Percentiles rank a stretch among this genome's conserved stretches.
Conservation (phyloP, 2,113 vertebrate species). For the Thalassoma bifasciatum region DNA sequence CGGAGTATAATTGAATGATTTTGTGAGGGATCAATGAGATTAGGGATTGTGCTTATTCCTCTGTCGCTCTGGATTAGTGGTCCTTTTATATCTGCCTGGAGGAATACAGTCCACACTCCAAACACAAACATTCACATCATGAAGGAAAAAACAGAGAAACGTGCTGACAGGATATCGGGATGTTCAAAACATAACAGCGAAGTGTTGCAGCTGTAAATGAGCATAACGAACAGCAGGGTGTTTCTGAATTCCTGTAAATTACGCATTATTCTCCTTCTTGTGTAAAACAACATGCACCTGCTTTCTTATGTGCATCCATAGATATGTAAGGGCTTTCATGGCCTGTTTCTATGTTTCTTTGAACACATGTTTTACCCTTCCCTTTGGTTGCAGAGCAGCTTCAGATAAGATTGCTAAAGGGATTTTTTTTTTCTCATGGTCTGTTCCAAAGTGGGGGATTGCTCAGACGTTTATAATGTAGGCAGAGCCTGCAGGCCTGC, state of each 20-base stretch:
- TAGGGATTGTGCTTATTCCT: slow-evolving; percentile 80
- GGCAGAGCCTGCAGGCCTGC: slow-evolving; percentile 52
- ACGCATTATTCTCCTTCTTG: not conserved
- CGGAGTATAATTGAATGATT: slow-evolving; percentile 79
- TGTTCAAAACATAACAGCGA: not conserved
- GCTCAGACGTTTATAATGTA: slow-evolving; percentile 58
- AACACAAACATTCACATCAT: slow-evolving; percentile 11
- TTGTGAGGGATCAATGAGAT: slow-evolving; percentile 76
- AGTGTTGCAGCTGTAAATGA: slow-evolving; percentile 34
- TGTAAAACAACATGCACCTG: not conserved
- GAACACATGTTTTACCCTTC: not conserved
- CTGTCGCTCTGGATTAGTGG: slow-evolving; percentile 77
- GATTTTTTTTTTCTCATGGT: slow-evolving; percentile 57
- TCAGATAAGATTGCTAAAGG: slow-evolving; percentile 43
- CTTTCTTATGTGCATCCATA: not conserved
- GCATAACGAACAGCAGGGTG: not conserved
- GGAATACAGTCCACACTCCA: slow-evolving; percentile 39
- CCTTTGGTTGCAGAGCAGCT: slow-evolving; percentile 13
- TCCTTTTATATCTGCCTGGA: slow-evolving; percentile 69
- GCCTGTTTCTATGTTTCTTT: slow-evolving; percentile 7
- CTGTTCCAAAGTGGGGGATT: slow-evolving; percentile 38
- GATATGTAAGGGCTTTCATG: not conserved
- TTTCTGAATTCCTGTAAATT: slow-evolving; percentile 22
- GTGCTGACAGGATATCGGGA: slow-evolving; percentile 19
- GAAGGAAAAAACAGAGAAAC: not conserved